Evolutionary conservation across 2,888 invertebrate genomes (phyloP).

Genomic region (Cenopis cana): DNA sequence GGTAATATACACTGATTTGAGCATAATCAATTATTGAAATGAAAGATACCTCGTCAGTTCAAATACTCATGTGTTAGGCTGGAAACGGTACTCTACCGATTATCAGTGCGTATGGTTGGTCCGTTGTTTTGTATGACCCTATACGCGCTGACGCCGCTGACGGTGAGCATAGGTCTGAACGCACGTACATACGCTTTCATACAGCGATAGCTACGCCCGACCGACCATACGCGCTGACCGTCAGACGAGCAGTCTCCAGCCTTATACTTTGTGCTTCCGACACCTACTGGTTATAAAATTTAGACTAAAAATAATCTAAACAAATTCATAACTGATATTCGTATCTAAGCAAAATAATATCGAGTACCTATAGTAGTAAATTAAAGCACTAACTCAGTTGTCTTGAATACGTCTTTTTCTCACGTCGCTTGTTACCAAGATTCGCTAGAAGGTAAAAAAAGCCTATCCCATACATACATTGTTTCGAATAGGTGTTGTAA

Average conservation of each 20-base stretch:
- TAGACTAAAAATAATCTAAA: constrained; percentile 39
- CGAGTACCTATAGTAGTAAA: constrained; percentile 41
- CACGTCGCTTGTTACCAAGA: constrained; percentile 17
- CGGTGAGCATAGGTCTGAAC: too few species aligned
- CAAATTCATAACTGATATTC: constrained; percentile 33
- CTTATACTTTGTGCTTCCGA: constrained; percentile 39
- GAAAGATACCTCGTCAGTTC: constrained; percentile 23
- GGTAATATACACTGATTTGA: constrained; percentile 43
- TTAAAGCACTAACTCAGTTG: constrained; percentile 43
- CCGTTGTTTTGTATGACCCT: too few species aligned
- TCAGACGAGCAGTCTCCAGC: too few species aligned
- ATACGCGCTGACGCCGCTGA: too few species aligned
- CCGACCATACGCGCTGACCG: too few species aligned
- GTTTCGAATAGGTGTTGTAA: constrained; percentile 6
- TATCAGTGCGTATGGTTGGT: too few species aligned
- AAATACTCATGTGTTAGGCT: constrained; percentile 23
- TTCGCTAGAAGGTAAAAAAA: not conserved
- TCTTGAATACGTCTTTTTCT: constrained; percentile 38
- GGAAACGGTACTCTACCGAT: too few species aligned
- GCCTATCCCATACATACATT: not conserved
- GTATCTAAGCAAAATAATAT: constrained; percentile 37
- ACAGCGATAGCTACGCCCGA: too few species aligned
- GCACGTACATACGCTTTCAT: too few species aligned
- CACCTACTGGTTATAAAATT: constrained; percentile 40
- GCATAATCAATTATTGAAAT: constrained; percentile 36